Conservation (phyloP, 1,140 invertebrate species). For the Atopsyche davidsoni region DNA sequence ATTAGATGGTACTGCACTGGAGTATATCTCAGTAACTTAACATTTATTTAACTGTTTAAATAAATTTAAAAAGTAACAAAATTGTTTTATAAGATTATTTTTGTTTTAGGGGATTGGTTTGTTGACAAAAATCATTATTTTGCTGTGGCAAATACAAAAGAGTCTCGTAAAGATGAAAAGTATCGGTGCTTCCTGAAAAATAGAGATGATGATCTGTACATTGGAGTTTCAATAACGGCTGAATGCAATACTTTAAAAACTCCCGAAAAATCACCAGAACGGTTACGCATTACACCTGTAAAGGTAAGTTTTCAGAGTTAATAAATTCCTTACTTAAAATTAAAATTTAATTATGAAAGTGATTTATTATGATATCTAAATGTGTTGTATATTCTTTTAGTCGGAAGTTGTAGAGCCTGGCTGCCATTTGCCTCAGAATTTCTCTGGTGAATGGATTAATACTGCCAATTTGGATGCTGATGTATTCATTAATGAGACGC, state of each 20-base stretch:
- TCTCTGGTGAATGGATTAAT: constrained; percentile 93
- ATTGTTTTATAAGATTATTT: constrained; percentile 9
- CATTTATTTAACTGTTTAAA: no score
- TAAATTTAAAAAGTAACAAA: no score
- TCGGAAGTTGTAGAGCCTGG: constrained; percentile 84
- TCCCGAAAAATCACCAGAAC: constrained; percentile 86
- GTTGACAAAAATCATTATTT: constrained; percentile 93
- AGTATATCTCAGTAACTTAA: no score
- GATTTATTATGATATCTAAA: not conserved
- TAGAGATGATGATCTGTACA: constrained; percentile 86
- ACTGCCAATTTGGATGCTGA: constrained; percentile 94
- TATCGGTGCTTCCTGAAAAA: constrained; percentile 91
- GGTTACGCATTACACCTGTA: constrained; percentile 80
- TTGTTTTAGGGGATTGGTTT: constrained; percentile 76
- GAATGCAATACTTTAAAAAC: constrained; percentile 90
- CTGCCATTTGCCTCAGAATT: constrained; percentile 88
- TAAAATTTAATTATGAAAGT: constrained; percentile 13
- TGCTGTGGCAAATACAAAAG: constrained; percentile 90
- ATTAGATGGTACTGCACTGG: no score
- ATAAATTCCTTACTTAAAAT: no score
- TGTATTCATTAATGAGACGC: constrained; percentile 90
- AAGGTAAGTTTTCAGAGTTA: constrained; percentile 43
- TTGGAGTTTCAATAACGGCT: constrained; percentile 85
- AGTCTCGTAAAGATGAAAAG: constrained; percentile 88
- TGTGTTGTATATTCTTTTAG: constrained; percentile 42